These are phyloP conservation scores for Tachyglossus aculeatus DNA, from an alignment of 2,797 vertebrate genomes.

Conservation along the genomic window DNA sequence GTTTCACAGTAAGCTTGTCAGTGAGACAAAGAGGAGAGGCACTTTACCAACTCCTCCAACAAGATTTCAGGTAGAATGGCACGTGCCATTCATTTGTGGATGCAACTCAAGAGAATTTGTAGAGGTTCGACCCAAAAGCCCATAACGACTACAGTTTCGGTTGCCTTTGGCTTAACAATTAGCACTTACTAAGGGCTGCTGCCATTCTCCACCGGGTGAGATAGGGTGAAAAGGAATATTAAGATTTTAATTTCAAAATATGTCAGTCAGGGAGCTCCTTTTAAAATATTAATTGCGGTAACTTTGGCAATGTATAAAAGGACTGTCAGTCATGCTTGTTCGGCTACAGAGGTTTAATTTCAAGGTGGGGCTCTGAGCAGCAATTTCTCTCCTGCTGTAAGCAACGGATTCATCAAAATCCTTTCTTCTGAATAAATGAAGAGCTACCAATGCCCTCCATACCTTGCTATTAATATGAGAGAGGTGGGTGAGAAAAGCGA, in stretches of 20 bases:
- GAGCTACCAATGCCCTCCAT: conserved; percentile 8
- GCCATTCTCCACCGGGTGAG: conserved; percentile 37
- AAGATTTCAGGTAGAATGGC: conserved; percentile 26
- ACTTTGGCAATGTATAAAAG: conserved; percentile 64
- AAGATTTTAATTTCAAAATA: conserved; percentile 68
- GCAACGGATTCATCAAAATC: conserved; percentile 49
- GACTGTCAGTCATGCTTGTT: conserved; percentile 59
- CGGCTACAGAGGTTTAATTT: conserved; percentile 55
- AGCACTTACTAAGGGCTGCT: conserved; percentile 35
- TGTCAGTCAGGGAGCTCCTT: conserved; percentile 59
- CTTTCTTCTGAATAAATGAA: conserved; percentile 55
- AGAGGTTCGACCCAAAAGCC: conserved; percentile 53
- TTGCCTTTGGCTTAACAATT: conserved; percentile 35
- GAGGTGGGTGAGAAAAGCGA: conserved; percentile 43
- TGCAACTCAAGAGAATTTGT: conserved; percentile 61
- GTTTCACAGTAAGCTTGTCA: conserved; percentile 61
- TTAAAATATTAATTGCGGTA: conserved; percentile 61
- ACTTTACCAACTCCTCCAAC: conserved; percentile 45
- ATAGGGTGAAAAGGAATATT: conserved; percentile 49
- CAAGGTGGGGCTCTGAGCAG: conserved; percentile 53
- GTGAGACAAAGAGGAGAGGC: conserved; percentile 50
- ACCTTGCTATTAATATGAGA: conserved; percentile 35
- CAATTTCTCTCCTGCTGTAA: conserved; percentile 46
- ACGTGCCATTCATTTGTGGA: conserved; percentile 43
- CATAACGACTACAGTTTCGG: conserved; percentile 14